Evolutionary conservation across 1,140 invertebrate genomes (phyloP).

Genomic region (Ectropis grisescens): DNA sequence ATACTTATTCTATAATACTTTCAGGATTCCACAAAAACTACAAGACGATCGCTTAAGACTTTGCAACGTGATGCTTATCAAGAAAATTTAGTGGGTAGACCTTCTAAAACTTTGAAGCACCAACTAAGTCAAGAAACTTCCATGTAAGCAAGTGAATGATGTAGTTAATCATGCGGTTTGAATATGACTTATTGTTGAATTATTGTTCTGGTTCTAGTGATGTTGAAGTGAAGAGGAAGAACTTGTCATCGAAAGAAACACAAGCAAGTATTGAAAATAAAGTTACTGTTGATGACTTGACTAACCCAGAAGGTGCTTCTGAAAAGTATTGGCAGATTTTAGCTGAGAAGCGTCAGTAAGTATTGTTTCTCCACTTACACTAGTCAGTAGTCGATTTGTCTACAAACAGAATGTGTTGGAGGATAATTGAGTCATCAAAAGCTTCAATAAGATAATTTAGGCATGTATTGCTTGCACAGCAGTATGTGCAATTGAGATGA

Average conservation of each 20-base stretch:
- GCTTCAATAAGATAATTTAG: too few relatives aligned
- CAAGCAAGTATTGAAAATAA: slow-evolving; percentile 71
- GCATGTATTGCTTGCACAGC: too few relatives aligned
- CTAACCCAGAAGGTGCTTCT: slow-evolving; percentile 72
- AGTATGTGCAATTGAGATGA: too few relatives aligned
- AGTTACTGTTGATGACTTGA: slow-evolving; percentile 73
- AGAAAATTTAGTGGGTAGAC: slow-evolving; percentile 76
- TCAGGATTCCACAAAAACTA: slow-evolving; percentile 35
- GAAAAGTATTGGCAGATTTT: slow-evolving; percentile 78
- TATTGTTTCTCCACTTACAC: slow-evolving; percentile 10
- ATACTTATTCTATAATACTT: too few relatives aligned
- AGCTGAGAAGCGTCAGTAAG: slow-evolving; percentile 74
- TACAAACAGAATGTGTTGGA: neutral
- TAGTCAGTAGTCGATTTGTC: neutral
- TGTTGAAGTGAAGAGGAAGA: slow-evolving; percentile 49
- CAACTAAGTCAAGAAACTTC: slow-evolving; percentile 41
- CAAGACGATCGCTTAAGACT: slow-evolving; percentile 73
- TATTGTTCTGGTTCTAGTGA: too few relatives aligned
- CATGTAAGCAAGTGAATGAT: slow-evolving; percentile 28
- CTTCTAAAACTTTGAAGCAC: slow-evolving; percentile 51
- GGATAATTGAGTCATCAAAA: too few relatives aligned
- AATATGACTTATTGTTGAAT: too few relatives aligned
- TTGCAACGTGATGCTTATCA: slow-evolving; percentile 74
- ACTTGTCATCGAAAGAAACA: slow-evolving; percentile 56
- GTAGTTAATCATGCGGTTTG: too few relatives aligned